Base-by-base conservation (phyloP, 1,140 invertebrate genomes). In the Euwallacea similis region DNA sequence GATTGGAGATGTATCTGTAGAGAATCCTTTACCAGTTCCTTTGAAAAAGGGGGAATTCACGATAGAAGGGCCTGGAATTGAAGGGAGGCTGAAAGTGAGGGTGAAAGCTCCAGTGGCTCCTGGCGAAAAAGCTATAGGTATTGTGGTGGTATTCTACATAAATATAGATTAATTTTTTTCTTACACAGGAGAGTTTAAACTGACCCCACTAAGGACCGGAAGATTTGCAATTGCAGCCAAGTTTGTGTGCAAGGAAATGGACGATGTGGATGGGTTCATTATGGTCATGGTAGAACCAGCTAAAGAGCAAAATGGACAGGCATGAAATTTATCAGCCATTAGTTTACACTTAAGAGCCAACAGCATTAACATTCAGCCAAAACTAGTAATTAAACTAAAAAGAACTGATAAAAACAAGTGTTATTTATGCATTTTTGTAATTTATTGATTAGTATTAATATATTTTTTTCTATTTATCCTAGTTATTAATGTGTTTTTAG, bases 261-360 rank as follows among this genome's bases (percentile, higher is more conserved):
- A 89, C 50, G 93, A 95, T 79, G 91, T 95, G 0, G 92, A 94
- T 77, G 93, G 93, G 7, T 93, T 90, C 81, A 77, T 88, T 11
- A 87, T 88, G 56, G 87, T 87, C 58, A 85, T 85, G 79, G 85
- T 87, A 43, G 81, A 83, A 71, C 81, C 82, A 1, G 76, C 80
- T 21, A 74, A 75, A 43, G 74, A 76, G 15, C 62, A 64, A 50
- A 64, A 64, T 64, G 44, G 62, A 13, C 42, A n/a, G 46, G 13
- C 6, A 50, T 50, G 13, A 50, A 47, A 50, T 10, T 33, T 33
- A 33, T 4, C 21, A 33, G 21, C 21, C 21, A 33, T 33, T 33
- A 33, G 21, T 33, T 33, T 33, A 33, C 4, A 33, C 4, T n/a
- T n/a, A n/a, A n/a, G n/a, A 33, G 21, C 21, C 21, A 33, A 33